These are phyloP conservation scores for Mantis religiosa DNA, from an alignment of 2,888 invertebrate genomes.

Conservation along the genomic window DNA sequence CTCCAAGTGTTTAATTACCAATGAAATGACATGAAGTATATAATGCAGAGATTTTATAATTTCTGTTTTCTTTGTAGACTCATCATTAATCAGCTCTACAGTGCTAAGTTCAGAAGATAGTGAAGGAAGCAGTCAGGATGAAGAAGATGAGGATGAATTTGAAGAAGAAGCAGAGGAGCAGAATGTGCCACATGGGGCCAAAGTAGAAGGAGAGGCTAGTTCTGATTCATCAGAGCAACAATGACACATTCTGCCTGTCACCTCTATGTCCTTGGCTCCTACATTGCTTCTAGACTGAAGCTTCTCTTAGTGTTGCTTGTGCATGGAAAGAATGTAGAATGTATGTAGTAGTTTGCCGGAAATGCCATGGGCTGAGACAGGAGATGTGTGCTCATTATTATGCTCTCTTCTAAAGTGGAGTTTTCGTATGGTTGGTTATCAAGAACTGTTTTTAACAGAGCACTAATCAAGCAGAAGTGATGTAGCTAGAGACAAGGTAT, in stretches of 20 bases:
- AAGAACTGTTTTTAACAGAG: neutral
- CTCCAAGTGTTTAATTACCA: too few relatives aligned
- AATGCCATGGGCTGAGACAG: neutral
- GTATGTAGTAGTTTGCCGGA: neutral
- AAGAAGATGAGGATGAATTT: conserved; percentile 26
- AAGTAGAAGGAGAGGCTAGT: conserved; percentile 1
- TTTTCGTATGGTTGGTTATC: neutral
- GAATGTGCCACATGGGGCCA: neutral
- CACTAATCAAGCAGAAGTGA: neutral
- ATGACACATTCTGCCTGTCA: neutral
- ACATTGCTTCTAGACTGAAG: neutral
- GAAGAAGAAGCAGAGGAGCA: conserved; percentile 11
- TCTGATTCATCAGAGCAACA: neutral
- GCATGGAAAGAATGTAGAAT: neutral
- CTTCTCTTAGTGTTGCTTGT: neutral
- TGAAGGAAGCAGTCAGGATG: conserved; percentile 35
- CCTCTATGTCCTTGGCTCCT: neutral
- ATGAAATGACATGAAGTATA: neutral
- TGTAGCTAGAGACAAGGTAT: neutral
- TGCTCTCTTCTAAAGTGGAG: neutral
- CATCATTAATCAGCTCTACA: conserved; percentile 28
- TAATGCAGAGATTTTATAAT: neutral
- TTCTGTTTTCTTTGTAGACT: conserved; percentile 19
- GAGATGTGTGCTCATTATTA: neutral
- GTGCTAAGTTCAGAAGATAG: conserved; percentile 34